Conservation (phyloP, 2,113 vertebrate species). For the Pampusana beccarii region DNA sequence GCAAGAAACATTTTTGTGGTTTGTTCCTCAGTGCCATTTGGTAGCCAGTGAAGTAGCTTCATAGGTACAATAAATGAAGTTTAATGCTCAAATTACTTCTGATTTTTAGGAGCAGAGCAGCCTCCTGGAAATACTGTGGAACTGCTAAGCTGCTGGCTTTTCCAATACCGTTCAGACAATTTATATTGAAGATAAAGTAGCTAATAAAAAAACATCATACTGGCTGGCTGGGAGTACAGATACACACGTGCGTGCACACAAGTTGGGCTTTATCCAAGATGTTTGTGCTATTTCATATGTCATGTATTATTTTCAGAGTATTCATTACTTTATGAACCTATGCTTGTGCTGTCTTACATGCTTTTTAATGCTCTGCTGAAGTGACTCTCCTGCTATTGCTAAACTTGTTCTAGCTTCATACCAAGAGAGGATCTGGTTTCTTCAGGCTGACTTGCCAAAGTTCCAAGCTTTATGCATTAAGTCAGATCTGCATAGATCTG, state of each 20-base stretch:
- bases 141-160: neutral
- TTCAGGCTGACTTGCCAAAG: neutral
- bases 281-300: neutral
- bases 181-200: neutral
- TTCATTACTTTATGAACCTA: neutral
- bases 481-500: neutral
- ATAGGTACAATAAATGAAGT: neutral
- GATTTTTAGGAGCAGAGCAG: neutral
- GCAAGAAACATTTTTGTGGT: neutral
- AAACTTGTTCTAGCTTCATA: neutral
- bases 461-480: neutral
- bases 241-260: neutral
- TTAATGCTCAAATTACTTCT: neutral
- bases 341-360: neutral
- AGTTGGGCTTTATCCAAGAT: neutral
- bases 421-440: constrained; percentile 7
- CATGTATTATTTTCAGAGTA: neutral
- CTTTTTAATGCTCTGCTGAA: neutral
- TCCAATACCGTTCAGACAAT: neutral
- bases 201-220: neutral
- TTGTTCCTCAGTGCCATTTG: neutral
- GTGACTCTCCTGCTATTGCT: neutral
- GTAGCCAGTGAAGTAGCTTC: neutral
- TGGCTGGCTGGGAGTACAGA: neutral
- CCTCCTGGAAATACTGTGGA: neutral